These are phyloP conservation scores for Rugalucina vietnamica DNA, from an alignment of 2,888 invertebrate genomes.

Conservation along the genomic window DNA sequence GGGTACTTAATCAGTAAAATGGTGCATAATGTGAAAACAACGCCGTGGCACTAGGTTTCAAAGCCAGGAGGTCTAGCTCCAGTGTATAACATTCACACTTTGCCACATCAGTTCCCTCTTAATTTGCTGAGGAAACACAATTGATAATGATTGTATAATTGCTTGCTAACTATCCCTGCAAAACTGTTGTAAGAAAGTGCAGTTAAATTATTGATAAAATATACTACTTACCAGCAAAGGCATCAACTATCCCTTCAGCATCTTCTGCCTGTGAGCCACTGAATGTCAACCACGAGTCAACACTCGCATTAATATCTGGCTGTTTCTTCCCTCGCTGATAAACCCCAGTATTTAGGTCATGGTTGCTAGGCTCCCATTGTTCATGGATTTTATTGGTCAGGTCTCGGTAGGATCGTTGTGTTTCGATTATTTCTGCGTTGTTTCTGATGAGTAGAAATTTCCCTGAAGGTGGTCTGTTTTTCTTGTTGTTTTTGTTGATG, in stretches of 20 bases:
- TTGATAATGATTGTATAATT: too few relatives aligned
- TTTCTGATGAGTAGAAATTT: conserved; percentile 8
- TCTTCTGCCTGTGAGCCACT: conserved; percentile 72
- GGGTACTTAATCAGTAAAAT: too few relatives aligned
- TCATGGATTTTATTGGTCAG: conserved; percentile 71
- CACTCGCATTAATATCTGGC: conserved; percentile 65
- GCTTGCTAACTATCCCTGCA: too few relatives aligned
- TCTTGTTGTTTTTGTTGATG: not conserved
- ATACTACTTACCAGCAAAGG: conserved; percentile 76
- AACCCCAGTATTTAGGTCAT: conserved; percentile 72
- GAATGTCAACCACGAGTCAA: conserved; percentile 78
- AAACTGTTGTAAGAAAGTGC: too few relatives aligned
- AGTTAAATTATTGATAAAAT: too few relatives aligned
- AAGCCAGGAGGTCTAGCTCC: too few relatives aligned
- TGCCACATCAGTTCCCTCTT: too few relatives aligned
- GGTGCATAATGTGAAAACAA: too few relatives aligned
- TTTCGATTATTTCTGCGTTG: conserved; percentile 65
- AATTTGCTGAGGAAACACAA: too few relatives aligned
- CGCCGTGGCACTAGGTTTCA: too few relatives aligned
- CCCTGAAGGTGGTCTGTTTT: not conserved
- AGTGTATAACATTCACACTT: too few relatives aligned
- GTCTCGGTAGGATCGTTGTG: conserved; percentile 61
- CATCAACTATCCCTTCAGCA: conserved; percentile 75
- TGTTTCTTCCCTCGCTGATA: conserved; percentile 76
- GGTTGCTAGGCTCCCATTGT: conserved; percentile 74